phyloP scores from a whole-genome alignment of 1,140 invertebrate genomes.

The Aphelenchoides avenae region DNA sequence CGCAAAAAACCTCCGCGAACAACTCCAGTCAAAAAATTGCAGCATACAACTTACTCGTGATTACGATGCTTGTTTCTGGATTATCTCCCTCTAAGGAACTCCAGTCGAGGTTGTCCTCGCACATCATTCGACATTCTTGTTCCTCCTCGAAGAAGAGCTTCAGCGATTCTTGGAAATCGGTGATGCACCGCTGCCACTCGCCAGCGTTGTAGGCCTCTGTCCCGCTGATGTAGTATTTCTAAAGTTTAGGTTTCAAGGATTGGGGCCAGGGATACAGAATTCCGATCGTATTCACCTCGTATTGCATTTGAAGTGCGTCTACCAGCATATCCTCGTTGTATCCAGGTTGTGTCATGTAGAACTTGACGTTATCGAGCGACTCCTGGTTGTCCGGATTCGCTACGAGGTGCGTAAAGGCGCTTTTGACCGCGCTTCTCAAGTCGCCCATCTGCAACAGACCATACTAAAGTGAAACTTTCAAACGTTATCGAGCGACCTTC shows the following conservation, averaged over 20 bases:
- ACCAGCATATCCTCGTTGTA: constrained; percentile 66
- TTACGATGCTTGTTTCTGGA: constrained; percentile 68
- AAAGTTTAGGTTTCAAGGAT: constrained; percentile 32
- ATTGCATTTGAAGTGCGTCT: constrained; percentile 66
- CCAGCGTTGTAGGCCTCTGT: constrained; percentile 67
- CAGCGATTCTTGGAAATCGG: constrained; percentile 69
- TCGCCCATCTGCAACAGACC: constrained; percentile 62
- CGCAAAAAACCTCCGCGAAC: neutral
- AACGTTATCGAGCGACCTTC: constrained; percentile 64
- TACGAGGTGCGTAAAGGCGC: constrained; percentile 71
- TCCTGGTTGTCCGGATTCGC: constrained; percentile 67
- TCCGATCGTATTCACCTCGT: constrained; percentile 61
- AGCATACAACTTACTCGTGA: constrained; percentile 66
- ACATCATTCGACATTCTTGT: constrained; percentile 70
- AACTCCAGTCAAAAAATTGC: constrained; percentile 12
- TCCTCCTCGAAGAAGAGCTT: constrained; percentile 67
- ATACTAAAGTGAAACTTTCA: constrained; percentile 8
- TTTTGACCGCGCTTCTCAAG: constrained; percentile 70
- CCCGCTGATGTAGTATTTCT: constrained; percentile 68
- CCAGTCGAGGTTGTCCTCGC: constrained; percentile 69
- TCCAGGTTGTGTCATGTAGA: constrained; percentile 67
- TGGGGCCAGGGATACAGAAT: neutral
- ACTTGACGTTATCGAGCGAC: constrained; percentile 67
- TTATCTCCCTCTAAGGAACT: constrained; percentile 65
- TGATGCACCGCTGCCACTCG: constrained; percentile 67